Evolutionary conservation across 2,888 invertebrate genomes (phyloP).

Genomic region (Platycheirus rosarum): DNA sequence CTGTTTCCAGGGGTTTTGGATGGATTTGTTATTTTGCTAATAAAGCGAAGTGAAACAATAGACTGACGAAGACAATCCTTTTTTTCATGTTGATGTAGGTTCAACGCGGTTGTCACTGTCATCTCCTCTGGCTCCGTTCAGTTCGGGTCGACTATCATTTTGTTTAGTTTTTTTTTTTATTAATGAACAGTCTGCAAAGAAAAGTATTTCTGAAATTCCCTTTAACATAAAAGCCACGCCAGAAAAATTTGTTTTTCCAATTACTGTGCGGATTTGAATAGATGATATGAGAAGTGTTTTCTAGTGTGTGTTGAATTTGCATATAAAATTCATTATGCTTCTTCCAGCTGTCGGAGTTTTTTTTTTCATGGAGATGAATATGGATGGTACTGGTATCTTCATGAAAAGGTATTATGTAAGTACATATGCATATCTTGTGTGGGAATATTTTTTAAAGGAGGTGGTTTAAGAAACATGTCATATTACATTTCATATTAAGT

Average conservation of each 20-base stretch:
- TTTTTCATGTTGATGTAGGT: conserved; percentile 41
- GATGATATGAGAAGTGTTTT: conserved; percentile 5
- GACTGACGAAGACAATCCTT: conserved; percentile 65
- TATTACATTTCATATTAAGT: too few relatives aligned
- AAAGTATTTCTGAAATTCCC: conserved; percentile 34
- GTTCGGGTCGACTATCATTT: conserved; percentile 36
- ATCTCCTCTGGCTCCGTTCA: conserved; percentile 2
- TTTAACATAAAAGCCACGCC: conserved; percentile 13
- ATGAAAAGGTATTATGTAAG: too few relatives aligned
- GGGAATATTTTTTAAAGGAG: too few relatives aligned
- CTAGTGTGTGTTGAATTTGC: conserved; percentile 51
- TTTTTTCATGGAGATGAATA: too few relatives aligned
- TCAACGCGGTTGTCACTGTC: conserved; percentile 36
- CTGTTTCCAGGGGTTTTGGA: conserved; percentile 6
- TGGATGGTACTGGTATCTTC: too few relatives aligned
- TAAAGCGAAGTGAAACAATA: conserved; percentile 55
- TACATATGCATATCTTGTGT: too few relatives aligned
- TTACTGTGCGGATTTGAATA: conserved; percentile 55
- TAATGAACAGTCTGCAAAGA: conserved; percentile 55
- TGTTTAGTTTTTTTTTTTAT: conserved; percentile 33
- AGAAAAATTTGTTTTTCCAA: conserved; percentile 33
- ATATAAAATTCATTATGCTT: conserved; percentile 63
- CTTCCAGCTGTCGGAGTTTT: conserved; percentile 15
- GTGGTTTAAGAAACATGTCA: too few relatives aligned
- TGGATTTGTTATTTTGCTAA: conserved; percentile 39